Base-by-base conservation (phyloP, 2,888 invertebrate species). In the Smittia sp. region DNA sequence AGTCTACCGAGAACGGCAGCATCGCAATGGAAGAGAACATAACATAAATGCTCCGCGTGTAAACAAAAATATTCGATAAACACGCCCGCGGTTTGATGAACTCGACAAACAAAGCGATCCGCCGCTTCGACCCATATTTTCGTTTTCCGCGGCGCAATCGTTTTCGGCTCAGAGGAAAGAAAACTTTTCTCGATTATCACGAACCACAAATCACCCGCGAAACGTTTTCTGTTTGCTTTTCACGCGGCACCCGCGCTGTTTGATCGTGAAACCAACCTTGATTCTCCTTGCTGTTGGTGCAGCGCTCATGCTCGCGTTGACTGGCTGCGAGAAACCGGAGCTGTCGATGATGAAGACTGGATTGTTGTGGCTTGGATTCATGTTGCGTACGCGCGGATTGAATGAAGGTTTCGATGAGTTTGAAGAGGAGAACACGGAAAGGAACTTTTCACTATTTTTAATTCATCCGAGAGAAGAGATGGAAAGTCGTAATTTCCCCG, bases 401-500 rank as follows among this genome's bases (percentile, higher is more conserved):
- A 39, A 7, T 39, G 39, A 46, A 46, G 3, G 13, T 46, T 15
- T 46, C 15, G 46, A 46, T 46, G 46, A 46, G 15, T 46, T 46
- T 46, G 15, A 46, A 58, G 58, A 58, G 22, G 18, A 58, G n/a
- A 22, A 58, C 13, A 58, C 58, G 58, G 58, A 58, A 58, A 58
- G 11, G 58, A 58, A 22, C 18, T 58, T 58, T 58, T 18, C 9
- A 58, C 58, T 58, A 58, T 22, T 22, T 58, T 58, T 58, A 58
- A 58, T 18, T 22, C 18, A 22, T 58, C 58, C 20, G 7, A 65
- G 18, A 22, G 62, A 62, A n/a, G 54, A 13, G 58, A 58, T 20
- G 18, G 58, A 58, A 46, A 22, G 22, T 58, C 22, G 58, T 4
- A 38, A 68, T 68, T 67, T 68, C 68, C 69, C 69, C 69, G 68